These are phyloP conservation scores for Spea bombifrons DNA, from an alignment of 2,113 vertebrate species.

Conservation along the genomic window DNA sequence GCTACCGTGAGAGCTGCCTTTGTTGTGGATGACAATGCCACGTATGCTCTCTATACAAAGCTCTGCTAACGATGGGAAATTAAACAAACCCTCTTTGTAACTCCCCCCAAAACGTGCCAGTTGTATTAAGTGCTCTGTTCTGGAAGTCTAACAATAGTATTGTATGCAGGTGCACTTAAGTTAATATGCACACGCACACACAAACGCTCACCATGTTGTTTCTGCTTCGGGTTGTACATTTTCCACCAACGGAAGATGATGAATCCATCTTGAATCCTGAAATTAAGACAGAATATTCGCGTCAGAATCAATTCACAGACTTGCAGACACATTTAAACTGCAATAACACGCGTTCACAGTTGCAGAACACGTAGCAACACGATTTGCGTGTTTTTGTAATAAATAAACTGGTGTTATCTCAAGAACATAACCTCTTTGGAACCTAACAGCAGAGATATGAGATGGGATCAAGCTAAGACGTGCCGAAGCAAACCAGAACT, in stretches of 20 bases:
- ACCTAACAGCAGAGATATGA: not conserved
- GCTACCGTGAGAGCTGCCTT: too few species aligned
- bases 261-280: conserved; percentile 96
- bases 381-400: not conserved
- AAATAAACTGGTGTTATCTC: not conserved
- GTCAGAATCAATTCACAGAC: not conserved
- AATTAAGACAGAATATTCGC: not conserved
- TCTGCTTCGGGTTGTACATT: conserved; percentile 98
- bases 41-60: too few species aligned
- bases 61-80: too few species aligned
- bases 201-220: conserved; percentile 90
- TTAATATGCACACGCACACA: not conserved
- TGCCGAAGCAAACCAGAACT: conserved; percentile 1
- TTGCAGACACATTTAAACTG: not conserved
- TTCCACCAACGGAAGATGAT: conserved; percentile 99
- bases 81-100: too few species aligned
- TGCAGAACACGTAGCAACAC: not conserved
- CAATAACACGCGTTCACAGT: not conserved
- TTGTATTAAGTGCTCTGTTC: too few species aligned
- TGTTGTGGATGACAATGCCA: too few species aligned
- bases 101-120: too few species aligned
- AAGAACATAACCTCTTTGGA: not conserved
- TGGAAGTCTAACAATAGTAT: too few species aligned
- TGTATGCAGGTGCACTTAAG: too few species aligned
- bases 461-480: conserved; percentile 11